Percentiles rank a stretch among this genome's conserved stretches.
These are phyloP conservation scores for Coenobita brevimanus DNA, from an alignment of 1,140 invertebrate genomes.

Conservation along the genomic window DNA sequence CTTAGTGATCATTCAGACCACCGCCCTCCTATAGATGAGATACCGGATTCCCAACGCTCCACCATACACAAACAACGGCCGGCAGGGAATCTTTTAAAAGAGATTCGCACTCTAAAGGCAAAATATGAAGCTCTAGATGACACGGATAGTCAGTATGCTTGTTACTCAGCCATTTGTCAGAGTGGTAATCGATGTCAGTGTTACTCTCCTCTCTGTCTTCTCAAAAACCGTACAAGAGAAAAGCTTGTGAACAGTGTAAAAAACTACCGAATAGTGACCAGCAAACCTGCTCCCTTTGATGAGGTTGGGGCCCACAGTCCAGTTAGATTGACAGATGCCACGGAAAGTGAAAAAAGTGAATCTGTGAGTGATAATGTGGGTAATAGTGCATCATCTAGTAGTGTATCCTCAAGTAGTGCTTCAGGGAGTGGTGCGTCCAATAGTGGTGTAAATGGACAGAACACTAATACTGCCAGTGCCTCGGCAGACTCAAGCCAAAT, in stretches of 20 bases:
- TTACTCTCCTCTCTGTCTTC: slow-evolving; percentile 66
- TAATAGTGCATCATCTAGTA: not conserved
- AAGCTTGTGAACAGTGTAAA: slow-evolving; percentile 63
- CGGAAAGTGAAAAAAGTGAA: slow-evolving; percentile 25
- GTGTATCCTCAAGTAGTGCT: not conserved
- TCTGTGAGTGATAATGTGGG: slow-evolving; percentile 34
- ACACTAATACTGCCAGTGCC: not conserved
- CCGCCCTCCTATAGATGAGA: slow-evolving; percentile 66
- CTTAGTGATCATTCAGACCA: slow-evolving; percentile 70
- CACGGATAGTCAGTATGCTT: slow-evolving; percentile 51
- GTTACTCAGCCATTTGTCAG: slow-evolving; percentile 65
- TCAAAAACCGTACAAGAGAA: slow-evolving; percentile 61
- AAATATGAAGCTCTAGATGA: slow-evolving; percentile 69
- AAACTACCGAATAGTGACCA: slow-evolving; percentile 68
- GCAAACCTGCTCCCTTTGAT: slow-evolving; percentile 64
- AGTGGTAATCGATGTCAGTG: slow-evolving; percentile 44
- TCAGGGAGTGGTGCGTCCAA: slow-evolving; percentile 11
- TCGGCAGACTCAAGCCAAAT: slow-evolving; percentile 22
- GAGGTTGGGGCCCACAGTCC: slow-evolving; percentile 57
- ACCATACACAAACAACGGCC: slow-evolving; percentile 68
- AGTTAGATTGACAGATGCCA: slow-evolving; percentile 38
- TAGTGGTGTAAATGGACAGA: slow-evolving; percentile 49
- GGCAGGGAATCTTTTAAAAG: slow-evolving; percentile 67
- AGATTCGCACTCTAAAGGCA: slow-evolving; percentile 63
- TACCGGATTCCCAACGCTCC: slow-evolving; percentile 61